Evolutionary conservation across 92 coral and sea anemone genomes (phyloP).

Genomic region (Chrysogorgia sp.): DNA sequence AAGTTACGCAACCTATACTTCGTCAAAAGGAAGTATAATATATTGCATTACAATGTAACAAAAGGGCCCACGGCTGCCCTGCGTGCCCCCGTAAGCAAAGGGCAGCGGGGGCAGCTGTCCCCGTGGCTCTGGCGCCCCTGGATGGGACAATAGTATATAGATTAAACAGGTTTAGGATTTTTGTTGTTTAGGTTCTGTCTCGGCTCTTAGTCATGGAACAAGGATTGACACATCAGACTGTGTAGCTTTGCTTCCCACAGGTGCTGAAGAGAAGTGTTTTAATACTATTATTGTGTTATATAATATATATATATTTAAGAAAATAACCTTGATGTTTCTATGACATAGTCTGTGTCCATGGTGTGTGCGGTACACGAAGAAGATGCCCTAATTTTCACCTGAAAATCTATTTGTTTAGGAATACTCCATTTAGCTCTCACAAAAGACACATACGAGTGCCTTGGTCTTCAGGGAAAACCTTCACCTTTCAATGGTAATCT

Average conservation of each 20-base stretch:
- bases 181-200: conserved; percentile 60
- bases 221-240: conserved; percentile 81
- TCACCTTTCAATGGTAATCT: conserved; percentile 79
- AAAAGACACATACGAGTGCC: conserved; percentile 90
- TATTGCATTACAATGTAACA: too few relatives aligned
- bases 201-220: conserved; percentile 80
- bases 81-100: too few relatives aligned
- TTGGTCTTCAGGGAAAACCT: conserved; percentile 86
- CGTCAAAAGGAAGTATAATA: too few relatives aligned
- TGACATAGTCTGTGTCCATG: too few relatives aligned
- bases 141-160: too few relatives aligned
- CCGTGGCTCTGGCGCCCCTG: too few relatives aligned
- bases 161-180: too few relatives aligned
- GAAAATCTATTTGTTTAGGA: conserved; percentile 52
- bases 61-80: too few relatives aligned
- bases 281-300: background rate
- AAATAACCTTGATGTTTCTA: too few relatives aligned
- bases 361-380: too few relatives aligned
- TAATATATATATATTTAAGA: background rate
- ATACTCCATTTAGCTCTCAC: conserved; percentile 75
- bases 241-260: conserved; percentile 83
- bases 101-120: too few relatives aligned
- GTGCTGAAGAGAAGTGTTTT: conserved; percentile 41
- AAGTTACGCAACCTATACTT: too few relatives aligned
- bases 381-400: background rate